These are phyloP conservation scores for Drosophila phalerata DNA, from an alignment of 2,888 invertebrate genomes.

Conservation along the genomic window DNA sequence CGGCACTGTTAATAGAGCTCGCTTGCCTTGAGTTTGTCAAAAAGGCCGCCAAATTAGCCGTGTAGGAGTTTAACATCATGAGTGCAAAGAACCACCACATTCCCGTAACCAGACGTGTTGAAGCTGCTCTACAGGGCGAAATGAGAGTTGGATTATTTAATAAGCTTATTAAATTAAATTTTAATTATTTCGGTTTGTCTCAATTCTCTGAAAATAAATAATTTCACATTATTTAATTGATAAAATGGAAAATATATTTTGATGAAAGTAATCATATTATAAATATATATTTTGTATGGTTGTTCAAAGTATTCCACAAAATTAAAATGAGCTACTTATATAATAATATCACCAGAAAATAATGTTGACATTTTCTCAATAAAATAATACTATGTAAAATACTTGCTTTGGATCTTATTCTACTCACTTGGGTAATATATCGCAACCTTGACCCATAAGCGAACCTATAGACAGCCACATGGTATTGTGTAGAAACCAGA, in stretches of 20 bases:
- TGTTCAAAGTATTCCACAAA: background rate
- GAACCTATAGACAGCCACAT: constrained; percentile 97
- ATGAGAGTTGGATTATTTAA: background rate
- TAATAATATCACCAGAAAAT: too few relatives aligned
- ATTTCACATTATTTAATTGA: background rate
- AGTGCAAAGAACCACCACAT: constrained; percentile 98
- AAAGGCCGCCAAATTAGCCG: constrained; percentile 97
- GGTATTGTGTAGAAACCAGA: constrained; percentile 94
- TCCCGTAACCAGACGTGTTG: constrained; percentile 94
- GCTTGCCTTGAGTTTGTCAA: constrained; percentile 92
- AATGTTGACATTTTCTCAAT: too few relatives aligned
- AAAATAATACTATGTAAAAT: too few relatives aligned
- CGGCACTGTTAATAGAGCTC: constrained; percentile 93
- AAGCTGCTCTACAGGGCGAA: constrained; percentile 89
- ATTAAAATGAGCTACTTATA: too few relatives aligned
- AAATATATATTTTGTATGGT: too few relatives aligned
- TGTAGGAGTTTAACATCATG: constrained; percentile 96
- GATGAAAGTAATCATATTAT: too few relatives aligned
- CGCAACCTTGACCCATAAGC: constrained; percentile 96
- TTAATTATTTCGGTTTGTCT: too few relatives aligned
- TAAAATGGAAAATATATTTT: background rate
- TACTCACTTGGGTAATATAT: constrained; percentile 94
- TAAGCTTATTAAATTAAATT: background rate
- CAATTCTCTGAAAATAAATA: background rate
- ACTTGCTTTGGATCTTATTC: too few relatives aligned